phyloP scores from a whole-genome alignment of 2,797 vertebrate genomes.

The Cyclopterus lumpus region DNA sequence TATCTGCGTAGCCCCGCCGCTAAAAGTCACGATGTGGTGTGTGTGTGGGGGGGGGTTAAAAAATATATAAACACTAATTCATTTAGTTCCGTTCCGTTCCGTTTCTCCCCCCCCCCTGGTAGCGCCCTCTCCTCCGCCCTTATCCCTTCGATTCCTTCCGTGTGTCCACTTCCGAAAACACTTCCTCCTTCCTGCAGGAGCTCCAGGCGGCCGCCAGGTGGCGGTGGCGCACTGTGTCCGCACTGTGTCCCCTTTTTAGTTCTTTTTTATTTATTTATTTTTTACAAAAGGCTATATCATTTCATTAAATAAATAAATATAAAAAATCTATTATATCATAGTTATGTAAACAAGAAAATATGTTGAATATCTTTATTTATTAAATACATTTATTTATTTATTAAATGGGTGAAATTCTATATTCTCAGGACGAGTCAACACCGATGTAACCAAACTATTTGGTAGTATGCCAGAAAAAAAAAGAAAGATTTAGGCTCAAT shows the following conservation, averaged over 20 bases:
- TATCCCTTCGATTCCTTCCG: slow-evolving; percentile 56
- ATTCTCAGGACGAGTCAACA: no score
- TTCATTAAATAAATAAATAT: background rate
- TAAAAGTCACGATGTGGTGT: no score
- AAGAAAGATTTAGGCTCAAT: no score
- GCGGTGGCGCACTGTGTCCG: background rate
- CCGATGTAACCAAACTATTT: no score
- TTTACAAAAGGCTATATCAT: background rate
- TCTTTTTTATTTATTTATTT: background rate
- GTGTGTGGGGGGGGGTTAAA: no score
- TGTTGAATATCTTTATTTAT: no score
- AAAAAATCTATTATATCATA: background rate
- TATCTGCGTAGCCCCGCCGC: background rate
- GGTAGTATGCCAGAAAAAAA: no score
- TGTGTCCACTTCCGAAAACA: slow-evolving; percentile 68
- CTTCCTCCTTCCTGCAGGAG: slow-evolving; percentile 42
- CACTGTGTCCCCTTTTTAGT: background rate
- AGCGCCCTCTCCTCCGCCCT: slow-evolving; percentile 64
- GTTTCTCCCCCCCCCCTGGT: slow-evolving; percentile 7
- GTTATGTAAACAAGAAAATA: no score
- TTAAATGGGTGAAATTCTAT: no score
- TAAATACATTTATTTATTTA: no score
- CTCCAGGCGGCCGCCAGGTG: slow-evolving; percentile 40
- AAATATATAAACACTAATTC: no score
- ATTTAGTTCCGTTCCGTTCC: no score